Conservation (phyloP, 1,140 invertebrate genomes). For the Vanessa tameamea region DNA sequence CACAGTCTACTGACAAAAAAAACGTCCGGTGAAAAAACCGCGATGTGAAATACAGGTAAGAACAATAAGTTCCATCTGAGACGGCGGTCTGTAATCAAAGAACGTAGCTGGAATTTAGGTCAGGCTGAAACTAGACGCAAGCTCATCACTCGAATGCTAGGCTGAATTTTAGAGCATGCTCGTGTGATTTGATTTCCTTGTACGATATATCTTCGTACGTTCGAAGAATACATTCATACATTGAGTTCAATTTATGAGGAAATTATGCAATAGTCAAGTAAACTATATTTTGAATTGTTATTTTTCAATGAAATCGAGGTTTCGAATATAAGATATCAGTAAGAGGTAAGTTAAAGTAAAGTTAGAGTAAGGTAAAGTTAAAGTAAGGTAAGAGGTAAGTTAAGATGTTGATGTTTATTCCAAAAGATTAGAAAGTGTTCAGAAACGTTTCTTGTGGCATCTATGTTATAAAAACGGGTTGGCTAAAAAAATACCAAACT, state of each 20-base stretch:
- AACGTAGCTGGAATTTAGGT: constrained; percentile 1
- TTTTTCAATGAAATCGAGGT: too few species aligned
- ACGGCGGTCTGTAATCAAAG: constrained; percentile 5
- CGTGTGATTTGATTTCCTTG: constrained; percentile 1
- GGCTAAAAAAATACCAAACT: too few species aligned
- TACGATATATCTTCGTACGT: neutral
- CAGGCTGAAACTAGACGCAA: constrained; percentile 7
- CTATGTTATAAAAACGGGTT: too few species aligned
- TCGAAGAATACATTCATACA: neutral
- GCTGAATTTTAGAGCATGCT: constrained; percentile 9
- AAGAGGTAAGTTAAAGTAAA: too few species aligned
- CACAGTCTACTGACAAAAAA: neutral
- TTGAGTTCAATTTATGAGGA: neutral
- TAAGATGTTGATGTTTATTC: too few species aligned
- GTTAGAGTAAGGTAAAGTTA: too few species aligned
- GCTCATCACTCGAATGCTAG: constrained; percentile 4
- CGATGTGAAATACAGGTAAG: neutral
- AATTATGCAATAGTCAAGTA: neutral
- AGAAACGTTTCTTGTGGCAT: too few species aligned
- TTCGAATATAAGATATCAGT: too few species aligned
- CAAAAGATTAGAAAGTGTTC: too few species aligned
- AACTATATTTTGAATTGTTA: too few species aligned
- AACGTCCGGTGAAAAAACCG: neutral
- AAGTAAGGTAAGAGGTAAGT: too few species aligned
- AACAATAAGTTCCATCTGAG: neutral